Conservation (phyloP, 2,113 vertebrate species). For the Syngnathus typhle region DNA sequence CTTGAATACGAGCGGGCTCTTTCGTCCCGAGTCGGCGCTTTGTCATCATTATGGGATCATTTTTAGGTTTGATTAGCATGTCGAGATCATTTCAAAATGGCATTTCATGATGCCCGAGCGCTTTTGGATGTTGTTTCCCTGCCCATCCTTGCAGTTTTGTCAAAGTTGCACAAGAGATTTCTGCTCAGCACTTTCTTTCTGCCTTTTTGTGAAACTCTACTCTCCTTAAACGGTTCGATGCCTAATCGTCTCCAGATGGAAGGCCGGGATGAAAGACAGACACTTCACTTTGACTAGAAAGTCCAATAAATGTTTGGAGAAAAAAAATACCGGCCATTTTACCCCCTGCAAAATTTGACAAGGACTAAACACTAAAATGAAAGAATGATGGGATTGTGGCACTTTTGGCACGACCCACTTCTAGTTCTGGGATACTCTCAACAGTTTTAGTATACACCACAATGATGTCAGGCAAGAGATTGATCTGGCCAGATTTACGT, state of each 20-base stretch:
- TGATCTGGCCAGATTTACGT: neutral
- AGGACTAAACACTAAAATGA: constrained; percentile 11
- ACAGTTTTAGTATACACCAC: neutral
- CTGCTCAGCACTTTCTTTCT: constrained; percentile 33
- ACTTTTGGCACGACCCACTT: neutral
- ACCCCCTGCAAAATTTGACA: neutral
- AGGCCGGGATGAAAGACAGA: constrained; percentile 63
- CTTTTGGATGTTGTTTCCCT: constrained; percentile 10
- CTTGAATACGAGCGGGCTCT: neutral
- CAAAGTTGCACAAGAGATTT: constrained; percentile 27
- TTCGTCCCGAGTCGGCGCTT: constrained; percentile 1
- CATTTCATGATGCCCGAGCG: constrained; percentile 4
- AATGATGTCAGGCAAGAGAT: neutral
- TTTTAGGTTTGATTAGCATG: neutral
- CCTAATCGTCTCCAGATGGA: constrained; percentile 68
- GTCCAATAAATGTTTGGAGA: constrained; percentile 37
- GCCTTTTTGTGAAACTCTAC: constrained; percentile 43
- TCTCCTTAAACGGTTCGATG: constrained; percentile 56
- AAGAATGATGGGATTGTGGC: constrained; percentile 13
- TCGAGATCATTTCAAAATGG: constrained; percentile 9
- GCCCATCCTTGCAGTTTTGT: constrained; percentile 8
- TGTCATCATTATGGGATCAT: neutral
- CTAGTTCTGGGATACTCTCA: neutral
- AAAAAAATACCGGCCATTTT: constrained; percentile 10
- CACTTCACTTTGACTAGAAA: constrained; percentile 39